Percentiles rank a stretch among this genome's conserved stretches.
These are phyloP conservation scores for Hoplias malabaricus DNA, from an alignment of 2,113 vertebrate species.

Conservation along the genomic window DNA sequence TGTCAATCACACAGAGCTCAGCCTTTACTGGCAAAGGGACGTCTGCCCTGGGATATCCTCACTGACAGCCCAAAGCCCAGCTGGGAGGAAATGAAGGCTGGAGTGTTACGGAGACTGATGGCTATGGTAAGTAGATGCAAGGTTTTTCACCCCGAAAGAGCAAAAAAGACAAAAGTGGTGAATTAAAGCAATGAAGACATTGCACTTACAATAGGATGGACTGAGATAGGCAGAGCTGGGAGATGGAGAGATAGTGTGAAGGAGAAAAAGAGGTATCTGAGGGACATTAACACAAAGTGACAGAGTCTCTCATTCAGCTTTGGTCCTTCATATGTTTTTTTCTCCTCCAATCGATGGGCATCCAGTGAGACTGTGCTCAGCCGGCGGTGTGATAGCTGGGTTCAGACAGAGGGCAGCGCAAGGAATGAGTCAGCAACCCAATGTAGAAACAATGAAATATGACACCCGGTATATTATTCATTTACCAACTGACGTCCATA, in stretches of 20 bases:
- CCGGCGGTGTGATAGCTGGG: slow-evolving; percentile 3
- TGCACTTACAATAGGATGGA: neutral
- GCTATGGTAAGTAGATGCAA: slow-evolving; percentile 12
- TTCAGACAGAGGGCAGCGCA: slow-evolving; percentile 26
- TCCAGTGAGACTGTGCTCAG: neutral
- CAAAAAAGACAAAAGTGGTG: neutral
- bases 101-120: slow-evolving; percentile 16
- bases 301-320: slow-evolving; percentile 15
- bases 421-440: slow-evolving; percentile 12
- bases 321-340: neutral
- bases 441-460: slow-evolving; percentile 6
- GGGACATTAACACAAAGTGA: neutral
- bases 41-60: slow-evolving; percentile 17
- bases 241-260: neutral
- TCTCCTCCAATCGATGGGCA: neutral
- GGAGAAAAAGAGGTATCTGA: neutral
- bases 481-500: neutral
- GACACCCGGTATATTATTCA: slow-evolving; percentile 8
- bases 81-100: slow-evolving; percentile 14
- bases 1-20: slow-evolving; percentile 2
- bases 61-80: slow-evolving; percentile 19
- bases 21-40: neutral
- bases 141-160: neutral
- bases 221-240: neutral
- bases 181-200: slow-evolving; percentile 1